Base-by-base conservation (phyloP, 1,140 invertebrate species). In the Pararge aegeria region DNA sequence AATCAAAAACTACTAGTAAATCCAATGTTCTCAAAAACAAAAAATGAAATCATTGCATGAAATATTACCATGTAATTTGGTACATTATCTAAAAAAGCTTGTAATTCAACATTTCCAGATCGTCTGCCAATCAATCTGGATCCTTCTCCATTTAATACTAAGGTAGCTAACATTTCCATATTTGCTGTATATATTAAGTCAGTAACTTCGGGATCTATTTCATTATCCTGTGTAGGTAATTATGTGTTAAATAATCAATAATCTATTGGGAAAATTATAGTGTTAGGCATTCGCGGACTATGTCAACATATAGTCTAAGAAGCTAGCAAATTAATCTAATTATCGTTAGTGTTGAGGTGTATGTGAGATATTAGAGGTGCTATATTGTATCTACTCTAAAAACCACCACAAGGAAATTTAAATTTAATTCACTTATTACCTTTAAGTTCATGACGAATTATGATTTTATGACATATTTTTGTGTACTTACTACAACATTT, bases 31-130 rank as follows among this genome's bases (percentile, higher is more conserved):
- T 16, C 5, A 16, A 18, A 0, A 5, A 16, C 13, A 15, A 7
- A 18, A 2, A 1, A 40, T 40, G 10, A n/a, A 10, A 37, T 37
- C 30, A 50, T 37, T 51, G 27, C 0, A 52, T 40, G 21, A 34
- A 60, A 51, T 52, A 80, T 91, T 90, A 97, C 96, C 95, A 98
- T 97, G 75, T 97, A 97, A 18, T 93, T 92, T 5, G 97, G 96
- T 42, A 98, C 95, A 75, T 97, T 96, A 73, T 97, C 94, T 42
- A 98, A 91, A 89, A 98, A 98, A 4, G 95, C 93, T 84, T 98
- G 96, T 12, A 98, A 92, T 87, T 98, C 96, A 0, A 93, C 90
- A 83, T 97, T 94, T 37, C 91, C 89, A 20, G 96, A 95, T 44
- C 92, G 93, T 64, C 93, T 90, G 0, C 94, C 94, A 19, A 97